Percentiles rank a stretch among this genome's conserved stretches.
These are phyloP conservation scores for Tylochromis polylepis DNA, from an alignment of 2,113 vertebrate genomes.

Conservation along the genomic window DNA sequence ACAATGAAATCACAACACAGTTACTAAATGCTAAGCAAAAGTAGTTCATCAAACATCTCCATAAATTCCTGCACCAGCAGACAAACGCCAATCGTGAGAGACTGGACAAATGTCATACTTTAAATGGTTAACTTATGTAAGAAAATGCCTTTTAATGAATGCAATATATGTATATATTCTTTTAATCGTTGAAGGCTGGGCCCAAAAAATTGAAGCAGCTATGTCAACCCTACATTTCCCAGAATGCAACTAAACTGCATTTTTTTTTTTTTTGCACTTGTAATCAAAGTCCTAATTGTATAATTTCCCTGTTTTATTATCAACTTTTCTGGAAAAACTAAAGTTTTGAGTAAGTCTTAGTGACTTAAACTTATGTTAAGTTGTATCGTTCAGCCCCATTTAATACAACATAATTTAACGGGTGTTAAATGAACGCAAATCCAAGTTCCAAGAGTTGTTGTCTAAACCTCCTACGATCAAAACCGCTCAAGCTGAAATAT, in stretches of 20 bases:
- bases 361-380: fast-evolving
- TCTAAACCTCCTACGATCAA: not conserved
- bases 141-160: not conserved
- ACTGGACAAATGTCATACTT: not conserved
- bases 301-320: not conserved
- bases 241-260: not conserved
- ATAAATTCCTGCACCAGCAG: not conserved
- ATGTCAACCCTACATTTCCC: not conserved
- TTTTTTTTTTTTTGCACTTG: not conserved
- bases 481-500: not conserved
- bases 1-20: fast-evolving
- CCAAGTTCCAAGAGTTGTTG: not conserved
- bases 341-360: not conserved
- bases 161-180: fast-evolving
- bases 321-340: not conserved
- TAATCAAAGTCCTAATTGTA: not conserved
- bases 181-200: fast-evolving
- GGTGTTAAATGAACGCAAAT: not conserved
- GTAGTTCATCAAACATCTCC: not conserved
- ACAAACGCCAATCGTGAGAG: fast-evolving
- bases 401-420: not conserved
- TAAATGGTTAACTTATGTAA: fast-evolving
- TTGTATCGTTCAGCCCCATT: fast-evolving
- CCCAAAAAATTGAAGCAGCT: fast-evolving
- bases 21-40: not conserved